Percentiles rank a stretch among this genome's conserved stretches.
Conservation (phyloP, 1,140 invertebrate species). For the Cardiocondyla obscurior region DNA sequence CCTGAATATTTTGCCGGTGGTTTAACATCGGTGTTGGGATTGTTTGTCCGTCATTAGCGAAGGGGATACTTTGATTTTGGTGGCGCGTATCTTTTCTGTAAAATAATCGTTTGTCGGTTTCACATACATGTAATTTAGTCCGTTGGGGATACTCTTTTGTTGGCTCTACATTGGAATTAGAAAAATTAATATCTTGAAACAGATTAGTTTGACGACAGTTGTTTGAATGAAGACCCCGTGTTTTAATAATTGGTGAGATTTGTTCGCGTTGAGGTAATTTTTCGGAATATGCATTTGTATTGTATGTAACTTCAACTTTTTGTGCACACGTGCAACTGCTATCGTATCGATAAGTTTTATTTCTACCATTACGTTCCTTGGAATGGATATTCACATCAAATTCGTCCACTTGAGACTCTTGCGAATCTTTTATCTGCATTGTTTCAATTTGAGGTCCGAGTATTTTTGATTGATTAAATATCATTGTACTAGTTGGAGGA, state of each 20-base stretch:
- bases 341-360: background rate
- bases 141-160: background rate
- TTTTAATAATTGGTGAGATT: background rate
- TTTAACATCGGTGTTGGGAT: background rate
- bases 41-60: background rate
- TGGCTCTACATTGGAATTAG: background rate
- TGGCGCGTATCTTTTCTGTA: background rate
- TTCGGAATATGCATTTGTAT: background rate
- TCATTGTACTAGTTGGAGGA: background rate
- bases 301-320: background rate
- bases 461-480: background rate
- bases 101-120: background rate
- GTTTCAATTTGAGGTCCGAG: background rate
- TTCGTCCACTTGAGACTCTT: background rate
- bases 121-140: background rate
- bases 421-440: background rate
- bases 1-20: background rate
- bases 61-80: background rate
- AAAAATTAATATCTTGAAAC: background rate
- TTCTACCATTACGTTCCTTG: background rate
- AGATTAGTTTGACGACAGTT: background rate
- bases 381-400: background rate
- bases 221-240: background rate
- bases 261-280: background rate
- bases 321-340: background rate